A percentile compares a stretch with the other conserved stretches of the same genome.
Evolutionary conservation across 2,113 vertebrate genomes (phyloP).

Genomic region (Isurus oxyrinchus): DNA sequence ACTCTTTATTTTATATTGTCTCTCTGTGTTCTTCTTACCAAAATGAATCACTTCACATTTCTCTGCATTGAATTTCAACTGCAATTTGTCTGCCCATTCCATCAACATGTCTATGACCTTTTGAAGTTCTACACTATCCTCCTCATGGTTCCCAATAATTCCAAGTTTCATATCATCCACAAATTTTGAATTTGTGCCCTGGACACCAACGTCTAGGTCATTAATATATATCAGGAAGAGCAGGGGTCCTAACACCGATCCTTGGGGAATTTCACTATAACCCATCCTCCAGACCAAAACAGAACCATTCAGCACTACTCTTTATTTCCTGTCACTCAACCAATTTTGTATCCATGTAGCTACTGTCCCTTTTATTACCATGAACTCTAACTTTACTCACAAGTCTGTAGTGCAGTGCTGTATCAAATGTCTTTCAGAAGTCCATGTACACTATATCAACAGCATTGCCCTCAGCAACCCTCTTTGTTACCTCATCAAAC

Average conservation of each 20-base stretch:
- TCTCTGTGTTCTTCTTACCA: neutral
- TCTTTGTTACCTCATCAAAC: too few species aligned
- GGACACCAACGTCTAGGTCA: neutral
- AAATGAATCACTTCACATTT: neutral
- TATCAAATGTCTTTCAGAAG: too few species aligned
- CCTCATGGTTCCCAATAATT: neutral
- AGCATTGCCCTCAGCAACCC: too few species aligned
- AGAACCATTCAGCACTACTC: neutral
- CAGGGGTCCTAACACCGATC: neutral
- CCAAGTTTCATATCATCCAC: neutral
- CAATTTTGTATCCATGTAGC: neutral
- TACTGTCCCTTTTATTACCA: neutral
- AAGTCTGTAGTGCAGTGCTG: too few species aligned
- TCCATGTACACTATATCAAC: too few species aligned
- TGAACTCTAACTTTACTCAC: too few species aligned
- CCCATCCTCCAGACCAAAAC: neutral
- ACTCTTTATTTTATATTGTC: neutral
- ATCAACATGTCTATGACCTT: neutral
- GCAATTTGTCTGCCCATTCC: neutral
- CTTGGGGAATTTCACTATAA: neutral
- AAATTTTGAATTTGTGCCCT: neutral
- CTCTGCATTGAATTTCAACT: neutral
- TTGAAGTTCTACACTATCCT: neutral
- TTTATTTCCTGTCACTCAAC: too few species aligned
- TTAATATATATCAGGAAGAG: neutral